Evolutionary conservation across 2,113 vertebrate genomes (phyloP), one percentile per base, ranked within the genome.

Genomic region (Aplodontia rufa): DNA sequence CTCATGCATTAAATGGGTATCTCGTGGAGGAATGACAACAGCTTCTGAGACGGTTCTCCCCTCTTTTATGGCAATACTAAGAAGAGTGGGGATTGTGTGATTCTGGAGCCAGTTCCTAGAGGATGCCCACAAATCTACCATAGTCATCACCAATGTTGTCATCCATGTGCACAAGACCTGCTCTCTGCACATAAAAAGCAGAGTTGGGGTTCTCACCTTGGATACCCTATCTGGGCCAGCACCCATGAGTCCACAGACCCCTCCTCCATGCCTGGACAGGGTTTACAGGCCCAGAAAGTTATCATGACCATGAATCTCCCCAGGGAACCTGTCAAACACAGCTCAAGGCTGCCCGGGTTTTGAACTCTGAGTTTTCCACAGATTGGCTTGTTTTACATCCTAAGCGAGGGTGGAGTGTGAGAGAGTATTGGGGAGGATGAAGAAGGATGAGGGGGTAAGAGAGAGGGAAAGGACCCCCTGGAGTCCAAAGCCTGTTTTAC

Each of bases 361-460:
- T 83, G 89, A 83, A 68, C 69, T 94, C 35, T 55, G 87, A 94
- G 91, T 96, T 97, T 97, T 94, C 89, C 96, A 86, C 2, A 12
- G 74, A 74, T 93, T 90, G 58, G 32, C 42, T 75, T 30, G 64
- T 66, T 96, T 98, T 92, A 82, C 84, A 80, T 35, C 51, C 80
- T 51, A 53, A 84, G 66, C 3, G 0, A 86, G 55, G 74, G 40
- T 53, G 11, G 72, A 68, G 7, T 10, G 37, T 37, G 22, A 60
- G 35, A 3, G 9, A 11, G 17, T 14, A 19, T 45, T 4, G 0
- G 58, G 75, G 45, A 68, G 87, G 68, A 30, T n/a, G 49, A 74
- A 7, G 62, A 86, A 72, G 30, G 42, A 4, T 74, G 30, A 58
- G 62, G 68, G 60, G 13, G 22, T 20, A 17, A 8, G 64, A 94